These are phyloP conservation scores for Ursus arctos DNA, from an alignment of 2,113 vertebrate species.

Conservation along the genomic window DNA sequence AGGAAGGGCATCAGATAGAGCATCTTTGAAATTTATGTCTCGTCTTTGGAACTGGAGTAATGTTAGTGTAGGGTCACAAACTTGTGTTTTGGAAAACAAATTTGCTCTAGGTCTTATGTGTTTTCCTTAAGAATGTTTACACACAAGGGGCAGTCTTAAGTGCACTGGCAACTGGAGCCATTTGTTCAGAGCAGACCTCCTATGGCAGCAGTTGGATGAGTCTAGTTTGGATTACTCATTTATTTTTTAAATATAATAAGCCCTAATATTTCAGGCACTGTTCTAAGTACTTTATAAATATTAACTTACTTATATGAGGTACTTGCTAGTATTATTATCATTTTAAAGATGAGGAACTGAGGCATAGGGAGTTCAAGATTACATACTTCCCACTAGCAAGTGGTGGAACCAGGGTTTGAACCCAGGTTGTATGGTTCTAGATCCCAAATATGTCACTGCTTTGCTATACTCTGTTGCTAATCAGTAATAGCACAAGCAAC, in stretches of 20 bases:
- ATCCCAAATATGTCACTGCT: background rate
- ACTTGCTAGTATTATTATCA: background rate
- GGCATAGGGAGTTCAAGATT: background rate
- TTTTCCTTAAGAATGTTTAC: conserved; percentile 37
- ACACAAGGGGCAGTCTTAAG: background rate
- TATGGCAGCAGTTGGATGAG: background rate
- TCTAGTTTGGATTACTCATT: background rate
- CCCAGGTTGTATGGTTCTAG: background rate
- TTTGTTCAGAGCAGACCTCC: background rate
- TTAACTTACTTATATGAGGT: background rate
- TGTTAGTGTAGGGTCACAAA: background rate
- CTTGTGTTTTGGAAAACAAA: background rate
- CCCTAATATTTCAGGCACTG: background rate
- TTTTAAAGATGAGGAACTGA: background rate
- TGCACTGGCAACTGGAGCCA: background rate
- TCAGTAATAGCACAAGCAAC: background rate
- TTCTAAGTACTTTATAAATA: background rate
- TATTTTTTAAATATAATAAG: background rate
- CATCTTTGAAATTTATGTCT: background rate
- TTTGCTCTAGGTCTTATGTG: background rate
- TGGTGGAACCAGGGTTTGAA: background rate
- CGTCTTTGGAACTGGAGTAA: background rate
- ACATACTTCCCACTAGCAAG: background rate
- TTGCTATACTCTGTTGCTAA: background rate
- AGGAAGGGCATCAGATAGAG: background rate